Evolutionary conservation across 2,888 invertebrate species (phyloP).

Genomic region (Cataglyphis cursor): DNA sequence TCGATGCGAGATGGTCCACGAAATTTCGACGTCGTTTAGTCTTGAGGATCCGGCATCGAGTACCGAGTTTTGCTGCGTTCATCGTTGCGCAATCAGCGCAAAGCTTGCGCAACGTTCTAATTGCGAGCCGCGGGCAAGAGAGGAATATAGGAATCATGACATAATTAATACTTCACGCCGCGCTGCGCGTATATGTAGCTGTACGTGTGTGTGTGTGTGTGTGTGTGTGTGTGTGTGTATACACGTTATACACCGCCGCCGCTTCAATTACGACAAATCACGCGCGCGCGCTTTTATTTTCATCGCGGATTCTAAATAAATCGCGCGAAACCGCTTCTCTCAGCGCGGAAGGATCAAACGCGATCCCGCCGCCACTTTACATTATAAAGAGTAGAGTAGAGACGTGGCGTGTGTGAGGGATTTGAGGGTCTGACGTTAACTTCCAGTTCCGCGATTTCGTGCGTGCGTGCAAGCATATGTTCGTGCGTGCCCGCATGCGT

Average conservation of each 20-base stretch:
- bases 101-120: conserved; percentile 55
- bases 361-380: conserved; percentile 32
- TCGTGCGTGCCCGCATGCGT: conserved; percentile 76
- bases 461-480: conserved; percentile 57
- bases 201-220: background rate
- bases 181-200: no score
- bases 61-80: background rate
- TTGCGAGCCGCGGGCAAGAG: conserved; percentile 40
- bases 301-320: conserved; percentile 40
- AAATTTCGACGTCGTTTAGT: conserved; percentile 60
- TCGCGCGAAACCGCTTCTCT: conserved; percentile 32
- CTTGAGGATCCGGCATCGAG: background rate
- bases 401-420: conserved; percentile 54
- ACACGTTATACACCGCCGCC: background rate
- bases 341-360: conserved; percentile 68
- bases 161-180: conserved; percentile 53
- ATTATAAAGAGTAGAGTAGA: conserved; percentile 36
- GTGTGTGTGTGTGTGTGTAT: background rate
- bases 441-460: conserved; percentile 15
- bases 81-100: conserved; percentile 36
- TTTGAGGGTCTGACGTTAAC: conserved; percentile 54
- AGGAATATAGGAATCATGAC: conserved; percentile 43
- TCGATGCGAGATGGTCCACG: conserved; percentile 12
- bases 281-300: conserved; percentile 33
- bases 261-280: conserved; percentile 43